These are phyloP conservation scores for Anomalospiza imberbis DNA, from an alignment of 2,797 vertebrate genomes.

Conservation along the genomic window DNA sequence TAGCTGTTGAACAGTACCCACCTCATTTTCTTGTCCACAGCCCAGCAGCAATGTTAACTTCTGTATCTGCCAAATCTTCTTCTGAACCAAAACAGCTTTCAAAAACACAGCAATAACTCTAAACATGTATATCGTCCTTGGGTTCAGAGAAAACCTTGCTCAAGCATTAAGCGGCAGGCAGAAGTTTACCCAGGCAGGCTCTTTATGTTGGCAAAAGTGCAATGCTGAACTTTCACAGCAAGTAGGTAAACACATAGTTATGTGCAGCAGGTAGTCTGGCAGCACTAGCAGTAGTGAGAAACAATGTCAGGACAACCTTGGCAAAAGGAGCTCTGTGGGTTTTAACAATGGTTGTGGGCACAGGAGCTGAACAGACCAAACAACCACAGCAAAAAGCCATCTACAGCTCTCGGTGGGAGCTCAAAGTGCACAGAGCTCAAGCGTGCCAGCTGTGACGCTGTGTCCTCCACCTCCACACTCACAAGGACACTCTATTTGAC, in stretches of 20 bases:
- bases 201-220: background rate
- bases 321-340: background rate
- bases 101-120: background rate
- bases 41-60: background rate
- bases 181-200: background rate
- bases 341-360: background rate
- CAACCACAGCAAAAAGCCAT: background rate
- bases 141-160: background rate
- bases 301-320: slow-evolving; percentile 9
- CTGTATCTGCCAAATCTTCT: background rate
- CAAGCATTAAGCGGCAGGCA: background rate
- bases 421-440: accelerated
- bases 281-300: background rate
- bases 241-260: background rate
- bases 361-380: background rate
- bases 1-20: background rate
- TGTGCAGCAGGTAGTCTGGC: background rate
- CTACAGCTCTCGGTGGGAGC: accelerated
- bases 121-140: background rate
- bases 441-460: accelerated
- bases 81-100: background rate
- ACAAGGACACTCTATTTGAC: background rate
- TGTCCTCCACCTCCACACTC: background rate
- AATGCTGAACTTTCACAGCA: background rate
- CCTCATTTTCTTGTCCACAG: slow-evolving; percentile 31